A percentile compares a stretch with the other conserved stretches of the same genome.
Conservation (phyloP, 2,888 invertebrate genomes). For the Microchrysa polita region DNA sequence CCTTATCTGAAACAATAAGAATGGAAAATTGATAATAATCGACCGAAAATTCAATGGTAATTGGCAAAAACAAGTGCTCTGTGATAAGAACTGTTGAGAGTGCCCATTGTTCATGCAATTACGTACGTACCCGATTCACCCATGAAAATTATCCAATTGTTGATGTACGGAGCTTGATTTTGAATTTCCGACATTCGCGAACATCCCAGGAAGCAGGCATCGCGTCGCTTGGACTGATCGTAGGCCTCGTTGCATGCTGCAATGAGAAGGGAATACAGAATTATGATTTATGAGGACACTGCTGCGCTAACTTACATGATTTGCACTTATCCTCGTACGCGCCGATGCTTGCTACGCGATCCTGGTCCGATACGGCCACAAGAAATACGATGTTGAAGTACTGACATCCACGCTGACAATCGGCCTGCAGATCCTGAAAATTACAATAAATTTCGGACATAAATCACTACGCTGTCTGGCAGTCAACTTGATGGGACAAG, state of each 20-base stretch:
- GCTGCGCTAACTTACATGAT: constrained; percentile 26
- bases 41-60: not conserved
- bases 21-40: constrained; percentile 20
- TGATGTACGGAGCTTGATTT: constrained; percentile 39
- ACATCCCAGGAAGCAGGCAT: constrained; percentile 39
- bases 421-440: constrained; percentile 30
- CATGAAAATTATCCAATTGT: constrained; percentile 38
- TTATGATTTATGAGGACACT: not conserved
- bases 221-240: constrained; percentile 2
- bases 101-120: not conserved
- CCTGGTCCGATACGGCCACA: constrained; percentile 8
- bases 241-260: constrained; percentile 41
- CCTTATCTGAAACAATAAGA: constrained; percentile 36
- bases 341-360: constrained; percentile 20
- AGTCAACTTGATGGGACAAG: not conserved
- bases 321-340: constrained; percentile 26
- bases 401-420: constrained; percentile 44
- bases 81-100: constrained; percentile 21
- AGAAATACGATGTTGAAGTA: constrained; percentile 42
- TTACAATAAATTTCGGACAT: not conserved
- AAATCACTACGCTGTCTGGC: not conserved
- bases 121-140: constrained; percentile 33
- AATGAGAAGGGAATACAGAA: not conserved
- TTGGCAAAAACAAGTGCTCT: not conserved
- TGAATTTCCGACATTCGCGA: constrained; percentile 37